Base-by-base conservation (phyloP, 2,113 vertebrate genomes). In the Leptobrachium leishanense region DNA sequence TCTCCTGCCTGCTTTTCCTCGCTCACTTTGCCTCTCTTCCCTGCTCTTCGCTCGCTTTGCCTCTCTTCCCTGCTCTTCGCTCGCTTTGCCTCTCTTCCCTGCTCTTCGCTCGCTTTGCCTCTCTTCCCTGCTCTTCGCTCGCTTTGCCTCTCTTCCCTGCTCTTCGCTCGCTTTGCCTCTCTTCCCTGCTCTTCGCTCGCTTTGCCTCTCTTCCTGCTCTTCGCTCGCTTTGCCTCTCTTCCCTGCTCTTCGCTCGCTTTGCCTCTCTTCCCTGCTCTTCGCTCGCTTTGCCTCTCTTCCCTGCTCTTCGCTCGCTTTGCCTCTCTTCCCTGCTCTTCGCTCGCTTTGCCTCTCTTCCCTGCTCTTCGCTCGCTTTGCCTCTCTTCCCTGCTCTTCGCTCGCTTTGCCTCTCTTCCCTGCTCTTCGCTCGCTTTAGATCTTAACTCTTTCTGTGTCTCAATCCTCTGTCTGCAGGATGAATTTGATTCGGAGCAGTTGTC, bases 401-500 rank as follows among this genome's bases (percentile, higher is more conserved):
- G 6, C 12, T 2, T 41, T 13, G 20, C 20, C 20, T 12, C 13
- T 53, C 31, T 2, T 20, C 40, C 43, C 40, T n/a, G 40, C 10
- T 3, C 12, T 1, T 40, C 7, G n/a, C 20, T 31, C 20, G 4
- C 46, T 50, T 50, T 8, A 5, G 46, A 50, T 50, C 4, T 4
- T 50, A 8, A 50, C 46, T 0, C 46, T 50, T 8, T 8, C 31
- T n/a, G 68, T 8, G 12, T 64, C 11, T 59, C 20, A 31, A 71
- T 46, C 57, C 54, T 43, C 40, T 15, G 55, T 3, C 13, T 5
- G 0, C 88, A 99, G 97, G 97, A 98, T 86, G 97, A 99, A 87
- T 99, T 99, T 31, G 97, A 99, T 85, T 90, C 95, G 0, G 97
- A 99, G 88, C 96, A 98, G 91, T 90, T 98, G 82, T 96, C 96